Percentiles rank a stretch among this genome's conserved stretches.
Conservation (phyloP, 2,888 invertebrate species). For the Kryphioiulus occultus region DNA sequence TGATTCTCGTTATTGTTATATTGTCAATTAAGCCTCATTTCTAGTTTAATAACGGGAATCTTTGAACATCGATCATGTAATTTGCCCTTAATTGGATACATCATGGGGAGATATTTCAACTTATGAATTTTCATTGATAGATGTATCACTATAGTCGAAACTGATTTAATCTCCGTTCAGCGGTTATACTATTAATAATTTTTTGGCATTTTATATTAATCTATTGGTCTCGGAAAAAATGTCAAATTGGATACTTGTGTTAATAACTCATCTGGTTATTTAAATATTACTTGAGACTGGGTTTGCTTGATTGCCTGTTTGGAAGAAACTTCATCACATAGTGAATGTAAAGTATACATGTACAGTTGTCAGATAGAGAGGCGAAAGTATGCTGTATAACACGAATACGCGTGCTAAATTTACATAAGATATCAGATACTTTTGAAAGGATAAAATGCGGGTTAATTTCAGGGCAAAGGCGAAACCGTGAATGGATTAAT, state of each 20-base stretch:
- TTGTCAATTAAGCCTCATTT: background rate
- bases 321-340: too few species aligned
- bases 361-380: too few species aligned
- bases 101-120: background rate
- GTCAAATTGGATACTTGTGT: too few species aligned
- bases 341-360: too few species aligned
- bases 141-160: background rate
- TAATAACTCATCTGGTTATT: too few species aligned
- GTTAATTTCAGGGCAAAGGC: background rate
- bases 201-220: too few species aligned
- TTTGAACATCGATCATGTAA: background rate
- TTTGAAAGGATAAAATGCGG: background rate
- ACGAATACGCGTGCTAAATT: background rate
- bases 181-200: too few species aligned
- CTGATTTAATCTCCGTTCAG: too few species aligned
- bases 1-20: background rate
- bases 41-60: background rate
- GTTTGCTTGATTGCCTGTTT: too few species aligned
- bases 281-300: too few species aligned
- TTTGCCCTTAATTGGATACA: background rate
- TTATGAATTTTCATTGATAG: background rate
- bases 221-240: too few species aligned
- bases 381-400: background rate
- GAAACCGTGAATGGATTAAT: conserved; percentile 3
- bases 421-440: background rate